These are phyloP conservation scores for Girardinichthys multiradiatus DNA, from an alignment of 2,113 vertebrate species.

Conservation along the genomic window DNA sequence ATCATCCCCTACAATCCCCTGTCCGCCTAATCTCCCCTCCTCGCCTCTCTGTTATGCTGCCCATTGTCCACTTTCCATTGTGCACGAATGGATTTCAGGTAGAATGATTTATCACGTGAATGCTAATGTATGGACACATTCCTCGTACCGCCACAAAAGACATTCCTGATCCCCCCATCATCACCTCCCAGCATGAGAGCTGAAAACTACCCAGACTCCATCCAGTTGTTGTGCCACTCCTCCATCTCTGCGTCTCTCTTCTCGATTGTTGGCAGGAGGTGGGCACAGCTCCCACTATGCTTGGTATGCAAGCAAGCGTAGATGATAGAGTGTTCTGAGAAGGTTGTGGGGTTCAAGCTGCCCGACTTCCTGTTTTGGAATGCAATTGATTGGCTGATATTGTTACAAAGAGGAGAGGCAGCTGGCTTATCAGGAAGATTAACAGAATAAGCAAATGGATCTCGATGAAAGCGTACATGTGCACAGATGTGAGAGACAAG, in stretches of 20 bases:
- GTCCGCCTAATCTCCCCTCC: conserved; percentile 9
- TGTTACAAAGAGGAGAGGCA: conserved; percentile 29
- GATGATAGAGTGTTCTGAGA: conserved; percentile 50
- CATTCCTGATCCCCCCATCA: conserved; percentile 26
- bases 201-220: conserved; percentile 56
- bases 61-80: conserved; percentile 40
- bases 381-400: conserved; percentile 56
- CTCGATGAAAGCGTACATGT: conserved; percentile 41
- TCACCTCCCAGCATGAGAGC: conserved; percentile 56
- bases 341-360: conserved; percentile 18
- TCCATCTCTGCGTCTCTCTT: conserved; percentile 11
- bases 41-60: conserved; percentile 25
- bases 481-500: background rate
- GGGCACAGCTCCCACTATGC: conserved; percentile 47
- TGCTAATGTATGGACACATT: conserved; percentile 41
- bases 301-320: conserved; percentile 16
- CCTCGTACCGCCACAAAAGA: conserved; percentile 8
- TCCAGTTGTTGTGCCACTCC: conserved; percentile 23
- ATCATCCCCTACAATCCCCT: conserved; percentile 2
- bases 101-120: conserved; percentile 45
- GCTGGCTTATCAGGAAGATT: conserved; percentile 31
- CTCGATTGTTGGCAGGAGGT: conserved; percentile 43
- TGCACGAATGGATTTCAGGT: conserved; percentile 49
- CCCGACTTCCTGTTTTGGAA: conserved; percentile 65
- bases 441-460: conserved; percentile 37